phyloP scores from a whole-genome alignment of 1,140 invertebrate species.

The Anastrepha obliqua region DNA sequence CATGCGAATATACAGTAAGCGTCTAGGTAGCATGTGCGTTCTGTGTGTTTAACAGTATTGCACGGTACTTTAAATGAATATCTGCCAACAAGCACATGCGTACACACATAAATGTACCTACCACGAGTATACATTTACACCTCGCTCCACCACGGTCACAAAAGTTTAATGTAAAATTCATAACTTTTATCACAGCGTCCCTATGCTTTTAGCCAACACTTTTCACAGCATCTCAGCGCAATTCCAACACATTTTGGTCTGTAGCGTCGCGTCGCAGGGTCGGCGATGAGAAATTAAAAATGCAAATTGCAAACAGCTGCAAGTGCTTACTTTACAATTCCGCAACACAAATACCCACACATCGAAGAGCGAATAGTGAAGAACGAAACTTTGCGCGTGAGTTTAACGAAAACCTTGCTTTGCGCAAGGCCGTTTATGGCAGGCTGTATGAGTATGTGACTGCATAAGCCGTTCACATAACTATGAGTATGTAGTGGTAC shows the following conservation, averaged over 20 bases:
- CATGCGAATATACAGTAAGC: not conserved
- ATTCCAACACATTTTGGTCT: not conserved
- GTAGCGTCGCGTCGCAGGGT: not conserved
- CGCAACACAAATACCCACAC: not conserved
- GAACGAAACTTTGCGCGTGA: not conserved
- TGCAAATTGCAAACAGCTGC: slow-evolving; percentile 39
- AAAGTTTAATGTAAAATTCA: slow-evolving; percentile 5
- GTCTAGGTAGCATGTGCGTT: not conserved
- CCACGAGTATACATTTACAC: not conserved
- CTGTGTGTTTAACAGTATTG: no score
- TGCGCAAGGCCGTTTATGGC: not conserved
- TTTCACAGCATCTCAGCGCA: not conserved
- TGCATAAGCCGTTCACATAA: no score
- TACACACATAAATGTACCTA: not conserved
- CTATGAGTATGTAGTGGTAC: no score
- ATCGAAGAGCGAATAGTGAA: not conserved
- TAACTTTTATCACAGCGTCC: slow-evolving; percentile 33
- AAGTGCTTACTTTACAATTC: slow-evolving; percentile 14
- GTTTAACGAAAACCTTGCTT: not conserved
- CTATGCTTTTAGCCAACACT: not conserved
- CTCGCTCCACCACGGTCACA: not conserved
- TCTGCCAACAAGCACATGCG: not conserved
- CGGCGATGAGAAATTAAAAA: not conserved
- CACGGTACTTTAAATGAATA: not conserved
- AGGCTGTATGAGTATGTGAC: no score